phyloP scores from a whole-genome alignment of 2,888 invertebrate genomes.

The Scaptodrosophila latifasciaeformis region DNA sequence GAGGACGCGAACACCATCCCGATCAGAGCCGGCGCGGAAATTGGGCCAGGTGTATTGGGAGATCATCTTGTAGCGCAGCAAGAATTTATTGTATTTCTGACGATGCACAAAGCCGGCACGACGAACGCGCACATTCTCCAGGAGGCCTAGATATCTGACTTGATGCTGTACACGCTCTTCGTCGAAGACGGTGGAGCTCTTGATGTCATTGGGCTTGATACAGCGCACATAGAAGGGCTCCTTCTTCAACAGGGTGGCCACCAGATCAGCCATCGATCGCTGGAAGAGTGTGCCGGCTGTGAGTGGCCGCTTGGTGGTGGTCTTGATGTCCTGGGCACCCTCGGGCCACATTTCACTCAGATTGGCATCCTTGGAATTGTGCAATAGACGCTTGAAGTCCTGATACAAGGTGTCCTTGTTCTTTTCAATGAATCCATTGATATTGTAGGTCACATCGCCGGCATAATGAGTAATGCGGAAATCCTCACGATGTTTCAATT shows the following conservation, averaged over 20 bases:
- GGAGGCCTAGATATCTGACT: conserved; percentile 87
- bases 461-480: conserved; percentile 95
- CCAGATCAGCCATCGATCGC: conserved; percentile 93
- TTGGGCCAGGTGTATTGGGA: conserved; percentile 98
- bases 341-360: conserved; percentile 97
- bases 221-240: conserved; percentile 98
- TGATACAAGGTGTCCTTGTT: conserved; percentile 97
- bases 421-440: conserved; percentile 95
- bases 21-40: conserved; percentile 85
- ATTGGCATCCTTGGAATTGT: conserved; percentile 85
- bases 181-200: conserved; percentile 90
- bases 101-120: conserved; percentile 98
- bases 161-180: conserved; percentile 80
- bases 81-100: conserved; percentile 93
- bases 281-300: conserved; percentile 97
- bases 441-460: conserved; percentile 94
- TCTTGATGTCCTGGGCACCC: conserved; percentile 90
- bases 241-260: conserved; percentile 90
- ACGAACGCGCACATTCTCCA: conserved; percentile 96
- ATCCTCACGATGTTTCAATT: conserved; percentile 84
- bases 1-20: conserved; percentile 90
- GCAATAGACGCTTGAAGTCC: conserved; percentile 95
- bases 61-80: conserved; percentile 97
- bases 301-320: conserved; percentile 94
- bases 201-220: conserved; percentile 96